Evolutionary conservation across 2,797 vertebrate species (phyloP), one percentile per base, ranked within the genome.

Genomic region (Podarcis lilfordi): DNA sequence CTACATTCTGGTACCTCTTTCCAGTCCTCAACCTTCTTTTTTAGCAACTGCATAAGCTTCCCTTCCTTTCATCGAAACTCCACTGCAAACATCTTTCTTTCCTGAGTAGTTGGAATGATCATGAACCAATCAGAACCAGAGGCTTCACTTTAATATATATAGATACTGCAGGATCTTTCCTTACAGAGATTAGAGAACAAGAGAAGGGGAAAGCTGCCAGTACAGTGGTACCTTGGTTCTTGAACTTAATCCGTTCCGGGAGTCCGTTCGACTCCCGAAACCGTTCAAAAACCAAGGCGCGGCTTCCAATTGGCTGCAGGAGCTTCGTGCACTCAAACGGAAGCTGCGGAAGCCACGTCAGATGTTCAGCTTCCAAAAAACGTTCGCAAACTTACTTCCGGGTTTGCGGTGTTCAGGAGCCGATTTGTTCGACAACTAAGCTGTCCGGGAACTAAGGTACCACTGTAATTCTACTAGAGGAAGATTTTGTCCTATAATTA

Each of bases 151-250:
- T 10, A 72, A 45, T 13, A 74, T 21, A 64, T 2, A 68, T 1
- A 43, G 8, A 91, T 1, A 50, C 91, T 80, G 82, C 82, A 92
- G 88, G 89, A 95, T 93, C 92, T 92, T 94, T 95, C 89, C 89
- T 92, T 93, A 92, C 6, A 75, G 86, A 90, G 88, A 84, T 91
- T 35, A 43, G 82, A 85, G 75, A 91, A 90, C 87, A 95, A 94
- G 93, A 88, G 59, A 93, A 27, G 7, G 86, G 91, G 89, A 40
- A 72, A 50, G 1, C 89, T 94, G 95, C 89, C 83, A 93, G 15
- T 55, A 55, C 50, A 55, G 50, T 15, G 50, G 13, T 55, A 55
- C 50, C 50, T 55, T 55, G 13, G 50, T 55, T 55, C 50, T 15
- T 1, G 13, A 15, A 15, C 3, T 55, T 55, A 55, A 55, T 55